Conservation (phyloP, 1,140 invertebrate species). For the Drosophila yakuba region DNA sequence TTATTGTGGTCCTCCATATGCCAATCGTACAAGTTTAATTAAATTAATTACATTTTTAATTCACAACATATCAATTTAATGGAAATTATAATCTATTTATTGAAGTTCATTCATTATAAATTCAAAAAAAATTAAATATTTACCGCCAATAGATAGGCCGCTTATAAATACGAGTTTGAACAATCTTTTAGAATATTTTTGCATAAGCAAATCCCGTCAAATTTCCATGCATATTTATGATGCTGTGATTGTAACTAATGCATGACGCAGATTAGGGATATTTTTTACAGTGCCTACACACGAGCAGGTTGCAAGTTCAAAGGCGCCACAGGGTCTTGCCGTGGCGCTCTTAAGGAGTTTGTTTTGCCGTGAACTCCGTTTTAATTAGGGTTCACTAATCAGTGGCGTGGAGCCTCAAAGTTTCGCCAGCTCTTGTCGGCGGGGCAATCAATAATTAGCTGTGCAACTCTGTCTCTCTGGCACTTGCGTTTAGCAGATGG, state of each 20-base stretch:
- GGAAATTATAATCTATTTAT: neutral
- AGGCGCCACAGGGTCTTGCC: constrained; percentile 39
- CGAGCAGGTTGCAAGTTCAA: constrained; percentile 46
- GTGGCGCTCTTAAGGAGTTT: constrained; percentile 10
- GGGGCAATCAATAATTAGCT: constrained; percentile 36
- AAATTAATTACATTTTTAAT: constrained; percentile 1
- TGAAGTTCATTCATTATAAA: neutral
- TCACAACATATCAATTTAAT: neutral
- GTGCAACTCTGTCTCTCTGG: neutral
- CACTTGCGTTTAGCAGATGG: constrained; percentile 29
- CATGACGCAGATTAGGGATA: no score
- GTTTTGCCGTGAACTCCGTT: constrained; percentile 33
- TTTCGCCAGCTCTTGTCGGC: constrained; percentile 17
- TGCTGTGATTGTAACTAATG: no score
- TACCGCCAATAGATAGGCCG: neutral
- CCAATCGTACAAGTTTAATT: constrained; percentile 6
- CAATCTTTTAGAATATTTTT: neutral
- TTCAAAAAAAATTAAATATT: neutral
- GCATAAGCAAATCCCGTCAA: neutral
- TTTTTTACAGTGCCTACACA: constrained; percentile 20
- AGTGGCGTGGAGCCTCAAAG: constrained; percentile 21
- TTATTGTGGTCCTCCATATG: constrained; percentile 4
- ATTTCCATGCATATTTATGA: neutral
- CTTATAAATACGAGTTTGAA: neutral
- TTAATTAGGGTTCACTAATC: constrained; percentile 49